Percentiles rank a stretch among this genome's conserved stretches.
Conservation (phyloP, 2,113 vertebrate genomes). For the Danionella cerebrum region DNA sequence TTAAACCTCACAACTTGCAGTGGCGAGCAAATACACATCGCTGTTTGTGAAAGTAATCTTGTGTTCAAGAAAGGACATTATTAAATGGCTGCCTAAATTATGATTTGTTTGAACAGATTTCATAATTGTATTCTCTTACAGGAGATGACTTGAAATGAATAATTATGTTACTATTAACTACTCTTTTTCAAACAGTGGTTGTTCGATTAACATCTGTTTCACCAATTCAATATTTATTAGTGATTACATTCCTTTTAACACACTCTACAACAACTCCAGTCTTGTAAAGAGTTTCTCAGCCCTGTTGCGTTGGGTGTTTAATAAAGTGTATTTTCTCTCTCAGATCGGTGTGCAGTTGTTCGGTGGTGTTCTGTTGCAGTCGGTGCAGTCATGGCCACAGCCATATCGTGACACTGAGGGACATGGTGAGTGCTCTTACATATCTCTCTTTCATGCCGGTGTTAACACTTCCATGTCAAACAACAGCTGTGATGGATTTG, state of each 20-base stretch:
- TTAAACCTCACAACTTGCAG: too few relatives aligned
- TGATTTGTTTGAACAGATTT: too few relatives aligned
- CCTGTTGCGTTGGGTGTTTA: slow-evolving; percentile 5
- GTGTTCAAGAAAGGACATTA: too few relatives aligned
- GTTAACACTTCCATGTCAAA: slow-evolving; percentile 16
- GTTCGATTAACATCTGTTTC: not conserved
- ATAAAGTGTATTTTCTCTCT: not conserved
- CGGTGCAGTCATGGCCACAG: slow-evolving; percentile 46
- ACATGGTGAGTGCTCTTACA: slow-evolving; percentile 45
- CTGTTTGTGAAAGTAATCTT: too few relatives aligned
- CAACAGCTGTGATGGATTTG: not conserved
- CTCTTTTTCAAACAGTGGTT: not conserved
- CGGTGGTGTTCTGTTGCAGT: slow-evolving; percentile 44
- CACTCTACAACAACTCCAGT: not conserved
- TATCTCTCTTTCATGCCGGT: not conserved
- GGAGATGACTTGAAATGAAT: too few relatives aligned
- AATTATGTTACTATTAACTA: too few relatives aligned
- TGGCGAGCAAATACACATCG: too few relatives aligned
- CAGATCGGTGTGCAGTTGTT: slow-evolving; percentile 31
- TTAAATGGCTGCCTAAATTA: too few relatives aligned
- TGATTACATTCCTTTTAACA: slow-evolving; percentile 1
- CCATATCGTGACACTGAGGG: slow-evolving; percentile 53
- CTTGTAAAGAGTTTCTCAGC: not conserved
- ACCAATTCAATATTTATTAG: not conserved
- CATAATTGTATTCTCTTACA: too few relatives aligned